Conservation (phyloP, 2,888 invertebrate species). For the Zaprionus lineosus region DNA sequence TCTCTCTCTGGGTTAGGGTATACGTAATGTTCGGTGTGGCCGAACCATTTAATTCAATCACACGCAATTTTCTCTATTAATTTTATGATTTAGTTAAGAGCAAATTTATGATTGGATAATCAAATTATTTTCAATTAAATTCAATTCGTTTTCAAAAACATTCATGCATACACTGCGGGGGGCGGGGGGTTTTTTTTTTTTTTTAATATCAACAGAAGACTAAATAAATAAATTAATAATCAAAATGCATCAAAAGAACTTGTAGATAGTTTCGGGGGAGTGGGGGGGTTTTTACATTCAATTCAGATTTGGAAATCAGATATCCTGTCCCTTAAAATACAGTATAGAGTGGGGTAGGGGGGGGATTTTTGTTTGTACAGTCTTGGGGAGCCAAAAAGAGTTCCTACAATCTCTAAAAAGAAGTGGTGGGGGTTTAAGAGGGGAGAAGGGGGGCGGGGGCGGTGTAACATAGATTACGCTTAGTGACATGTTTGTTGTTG, state of each 20-base stretch:
- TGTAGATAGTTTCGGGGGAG: slow-evolving; percentile 10
- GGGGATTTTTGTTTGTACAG: slow-evolving; percentile 6
- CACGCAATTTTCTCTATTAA: slow-evolving; percentile 13
- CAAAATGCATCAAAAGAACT: slow-evolving; percentile 37
- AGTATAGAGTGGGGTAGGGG: not conserved
- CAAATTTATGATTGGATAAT: slow-evolving; percentile 43
- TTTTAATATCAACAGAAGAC: slow-evolving; percentile 19
- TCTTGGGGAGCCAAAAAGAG: too few relatives aligned
- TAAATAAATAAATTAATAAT: slow-evolving; percentile 42
- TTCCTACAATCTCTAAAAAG: too few relatives aligned
- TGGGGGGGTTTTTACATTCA: slow-evolving; percentile 34
- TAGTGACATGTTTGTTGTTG: slow-evolving; percentile 54
- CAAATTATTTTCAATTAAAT: slow-evolving; percentile 18
- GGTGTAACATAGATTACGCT: slow-evolving; percentile 18
- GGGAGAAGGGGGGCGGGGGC: not conserved
- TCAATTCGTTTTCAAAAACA: slow-evolving; percentile 26
- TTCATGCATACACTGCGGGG: slow-evolving; percentile 53
- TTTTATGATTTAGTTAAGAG: slow-evolving; percentile 19
- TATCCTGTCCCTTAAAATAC: slow-evolving; percentile 26
- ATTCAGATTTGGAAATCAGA: too few relatives aligned
- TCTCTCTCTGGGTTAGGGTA: slow-evolving; percentile 26
- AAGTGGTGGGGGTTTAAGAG: not conserved
- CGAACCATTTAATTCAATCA: slow-evolving; percentile 21
- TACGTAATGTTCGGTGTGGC: slow-evolving; percentile 15
- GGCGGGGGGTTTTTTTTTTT: slow-evolving; percentile 2